Evolutionary conservation across 2,888 invertebrate species (phyloP).

Genomic region (Neuroscelio doddi): DNA sequence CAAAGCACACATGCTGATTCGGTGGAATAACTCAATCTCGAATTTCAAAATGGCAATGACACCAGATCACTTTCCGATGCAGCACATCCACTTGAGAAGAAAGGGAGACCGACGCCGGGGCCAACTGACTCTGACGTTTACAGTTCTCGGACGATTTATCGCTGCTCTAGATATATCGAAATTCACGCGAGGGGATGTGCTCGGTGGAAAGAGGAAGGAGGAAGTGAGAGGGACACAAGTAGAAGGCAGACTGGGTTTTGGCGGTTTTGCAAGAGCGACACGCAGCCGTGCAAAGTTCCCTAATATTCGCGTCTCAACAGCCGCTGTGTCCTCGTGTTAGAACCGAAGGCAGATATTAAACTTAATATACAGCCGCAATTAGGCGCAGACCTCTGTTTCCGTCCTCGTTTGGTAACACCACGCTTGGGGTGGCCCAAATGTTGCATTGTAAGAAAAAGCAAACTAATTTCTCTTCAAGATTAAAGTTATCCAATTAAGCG

Average conservation of each 20-base stretch:
- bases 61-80: slow-evolving; percentile 26
- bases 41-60: slow-evolving; percentile 40
- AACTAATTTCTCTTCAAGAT: slow-evolving; percentile 22
- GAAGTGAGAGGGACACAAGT: slow-evolving; percentile 21
- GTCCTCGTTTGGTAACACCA: slow-evolving; percentile 22
- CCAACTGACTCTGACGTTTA: slow-evolving; percentile 66
- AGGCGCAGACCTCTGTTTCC: slow-evolving; percentile 59
- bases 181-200: slow-evolving; percentile 24
- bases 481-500: not conserved
- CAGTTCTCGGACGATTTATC: slow-evolving; percentile 65
- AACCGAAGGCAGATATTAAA: slow-evolving; percentile 66
- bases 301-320: slow-evolving; percentile 52
- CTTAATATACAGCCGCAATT: slow-evolving; percentile 70
- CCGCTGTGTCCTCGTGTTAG: slow-evolving; percentile 48
- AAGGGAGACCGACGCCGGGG: slow-evolving; percentile 42
- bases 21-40: slow-evolving; percentile 29
- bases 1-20: slow-evolving; percentile 18
- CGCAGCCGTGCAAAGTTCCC: slow-evolving; percentile 59
- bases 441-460: slow-evolving; percentile 26
- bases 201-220: slow-evolving; percentile 7
- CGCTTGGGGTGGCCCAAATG: slow-evolving; percentile 33
- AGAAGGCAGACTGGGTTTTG: slow-evolving; percentile 28
- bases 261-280: slow-evolving; percentile 44
- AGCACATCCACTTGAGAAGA: slow-evolving; percentile 20
- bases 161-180: slow-evolving; percentile 59